Evolutionary conservation across 2,113 vertebrate species (phyloP), one percentile per base, ranked within the genome.

Genomic region (Ciconia maguari): DNA sequence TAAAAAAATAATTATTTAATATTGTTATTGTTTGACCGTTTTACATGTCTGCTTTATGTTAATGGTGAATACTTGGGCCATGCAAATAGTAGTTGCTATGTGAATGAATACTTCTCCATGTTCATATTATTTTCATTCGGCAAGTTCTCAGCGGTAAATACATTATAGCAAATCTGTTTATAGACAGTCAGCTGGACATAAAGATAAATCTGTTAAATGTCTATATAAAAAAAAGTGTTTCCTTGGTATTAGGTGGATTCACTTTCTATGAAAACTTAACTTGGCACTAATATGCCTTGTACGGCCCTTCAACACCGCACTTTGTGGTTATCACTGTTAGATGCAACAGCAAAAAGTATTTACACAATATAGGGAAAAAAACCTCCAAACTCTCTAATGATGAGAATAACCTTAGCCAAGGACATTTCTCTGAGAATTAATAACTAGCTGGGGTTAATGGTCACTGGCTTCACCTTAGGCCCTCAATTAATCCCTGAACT

Each of bases 401-500:
- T 66, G 78, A 88, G 87, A 92, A 90, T 96, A 96, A 87, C 62
- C 93, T 96, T 94, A 97, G 80, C 41, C 51, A 96, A 88, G 71
- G 89, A 76, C 77, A 93, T 93, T 97, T 97, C 92, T 78, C 72
- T 86, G 86, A 91, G 96, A 98, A 98, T 97, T 96, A 98, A 95
- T 97, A 95, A 94, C 82, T 32, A 32, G 75, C 86, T 95, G 78
- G 94, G 97, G 97, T 98, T 98, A 98, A 98, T 90, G 97, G 96
- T 96, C 96, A 93, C 84, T 97, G 94, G 88, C 94, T 97, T 98
- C 96, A 97, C 96, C 96, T 97, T 94, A 96, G 93, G 96, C 83
- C 97, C 93, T 95, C 97, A 98, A 98, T 98, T 98, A 98, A 98
- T 98, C 96, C 93, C 93, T 97, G 97, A 98, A 97, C 95, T 94